Percentiles rank a stretch among this genome's conserved stretches.
phyloP scores from a whole-genome alignment of 1,140 invertebrate species.

The Apis laboriosa region DNA sequence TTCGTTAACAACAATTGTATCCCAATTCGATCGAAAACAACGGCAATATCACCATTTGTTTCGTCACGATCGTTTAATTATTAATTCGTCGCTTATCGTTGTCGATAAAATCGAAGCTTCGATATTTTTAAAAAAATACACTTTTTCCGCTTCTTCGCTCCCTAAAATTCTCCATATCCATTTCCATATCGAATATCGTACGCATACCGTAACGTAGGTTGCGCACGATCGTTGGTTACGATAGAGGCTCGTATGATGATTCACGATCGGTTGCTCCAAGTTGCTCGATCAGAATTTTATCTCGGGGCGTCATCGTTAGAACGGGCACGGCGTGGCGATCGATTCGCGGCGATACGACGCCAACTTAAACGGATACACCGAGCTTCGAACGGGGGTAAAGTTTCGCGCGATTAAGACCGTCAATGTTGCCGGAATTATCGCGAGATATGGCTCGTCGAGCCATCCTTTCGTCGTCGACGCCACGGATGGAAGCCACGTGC shows the following conservation, averaged over 20 bases:
- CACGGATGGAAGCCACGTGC: constrained; percentile 1
- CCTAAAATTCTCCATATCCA: no score
- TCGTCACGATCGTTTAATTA: neutral
- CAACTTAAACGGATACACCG: constrained; percentile 69
- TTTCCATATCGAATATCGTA: no score
- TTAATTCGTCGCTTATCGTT: no score
- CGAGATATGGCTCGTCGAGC: constrained; percentile 40
- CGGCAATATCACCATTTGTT: neutral
- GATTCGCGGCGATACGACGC: constrained; percentile 70
- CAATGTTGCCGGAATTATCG: constrained; percentile 59
- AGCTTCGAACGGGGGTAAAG: constrained; percentile 54
- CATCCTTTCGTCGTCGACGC: constrained; percentile 41
- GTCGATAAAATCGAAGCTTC: no score
- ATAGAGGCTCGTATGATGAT: constrained; percentile 52
- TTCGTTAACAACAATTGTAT: neutral
- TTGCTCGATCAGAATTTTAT: constrained; percentile 75
- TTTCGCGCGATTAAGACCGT: constrained; percentile 66
- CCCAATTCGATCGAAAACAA: neutral
- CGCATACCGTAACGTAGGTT: no score
- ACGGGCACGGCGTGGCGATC: constrained; percentile 73
- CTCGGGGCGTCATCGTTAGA: constrained; percentile 76
- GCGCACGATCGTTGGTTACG: no score
- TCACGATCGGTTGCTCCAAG: constrained; percentile 69
- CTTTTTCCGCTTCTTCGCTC: no score
- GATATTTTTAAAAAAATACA: no score